These are phyloP conservation scores for Syngnathoides biaculeatus DNA, from an alignment of 2,113 vertebrate species.

Conservation along the genomic window DNA sequence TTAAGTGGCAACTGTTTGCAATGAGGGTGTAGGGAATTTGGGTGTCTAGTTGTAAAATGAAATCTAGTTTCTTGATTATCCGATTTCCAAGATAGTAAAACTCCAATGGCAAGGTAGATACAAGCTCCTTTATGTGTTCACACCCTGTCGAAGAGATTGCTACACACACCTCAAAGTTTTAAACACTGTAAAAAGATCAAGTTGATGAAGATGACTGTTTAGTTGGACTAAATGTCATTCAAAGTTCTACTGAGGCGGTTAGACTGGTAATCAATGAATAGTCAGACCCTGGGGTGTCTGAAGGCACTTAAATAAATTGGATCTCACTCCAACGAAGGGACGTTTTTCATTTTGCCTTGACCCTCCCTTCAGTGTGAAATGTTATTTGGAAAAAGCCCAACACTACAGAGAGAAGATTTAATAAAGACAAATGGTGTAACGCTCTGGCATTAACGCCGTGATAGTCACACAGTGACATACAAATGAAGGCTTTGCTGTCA, in stretches of 20 bases:
- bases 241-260: background rate
- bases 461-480: background rate
- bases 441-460: constrained; percentile 3
- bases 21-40: constrained; percentile 24
- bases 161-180: constrained; percentile 12
- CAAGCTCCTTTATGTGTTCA: constrained; percentile 29
- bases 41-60: constrained; percentile 23
- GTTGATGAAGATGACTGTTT: background rate
- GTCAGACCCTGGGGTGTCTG: background rate
- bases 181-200: constrained; percentile 17
- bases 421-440: constrained; percentile 16
- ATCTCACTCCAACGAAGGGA: background rate
- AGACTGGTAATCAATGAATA: background rate
- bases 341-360: constrained; percentile 1
- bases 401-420: constrained; percentile 7
- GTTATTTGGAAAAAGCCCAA: constrained; percentile 5
- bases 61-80: constrained; percentile 41
- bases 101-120: background rate
- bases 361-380: background rate
- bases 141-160: constrained; percentile 26
- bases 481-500: constrained; percentile 4
- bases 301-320: background rate
- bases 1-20: constrained; percentile 31
- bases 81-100: constrained; percentile 20
- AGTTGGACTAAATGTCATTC: background rate